Percentiles rank a stretch among this genome's conserved stretches.
phyloP scores from a whole-genome alignment of 37 sponge, comb jelly and placozoan genomes.

The Lycopodina hypogea region DNA sequence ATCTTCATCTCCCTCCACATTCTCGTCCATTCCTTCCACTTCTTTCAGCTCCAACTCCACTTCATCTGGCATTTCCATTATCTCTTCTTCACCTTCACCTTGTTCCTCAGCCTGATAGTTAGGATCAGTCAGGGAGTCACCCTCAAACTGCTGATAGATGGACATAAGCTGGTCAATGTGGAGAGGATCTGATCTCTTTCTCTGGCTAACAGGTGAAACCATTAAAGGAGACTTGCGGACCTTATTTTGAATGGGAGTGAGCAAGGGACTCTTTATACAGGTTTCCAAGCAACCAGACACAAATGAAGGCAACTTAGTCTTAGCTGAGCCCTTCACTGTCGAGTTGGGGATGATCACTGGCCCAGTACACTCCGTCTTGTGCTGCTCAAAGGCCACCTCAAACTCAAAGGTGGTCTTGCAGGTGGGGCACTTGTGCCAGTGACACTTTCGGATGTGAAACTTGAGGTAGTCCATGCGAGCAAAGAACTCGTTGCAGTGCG shows the following conservation, averaged over 20 bases:
- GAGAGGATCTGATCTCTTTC: background rate
- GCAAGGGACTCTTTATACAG: no score
- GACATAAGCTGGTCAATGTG: constrained; percentile 8
- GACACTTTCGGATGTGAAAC: constrained; percentile 28
- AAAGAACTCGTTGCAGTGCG: constrained; percentile 15
- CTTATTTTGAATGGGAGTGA: constrained; percentile 5
- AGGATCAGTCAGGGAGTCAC: constrained; percentile 17
- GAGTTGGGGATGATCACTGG: no score
- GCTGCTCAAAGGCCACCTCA: background rate
- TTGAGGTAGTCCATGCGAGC: constrained; percentile 41
- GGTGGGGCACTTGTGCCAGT: constrained; percentile 17
- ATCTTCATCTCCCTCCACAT: no score
- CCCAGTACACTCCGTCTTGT: constrained; percentile 4
- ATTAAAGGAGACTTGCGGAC: background rate
- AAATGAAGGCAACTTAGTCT: no score
- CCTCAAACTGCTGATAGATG: constrained; percentile 29
- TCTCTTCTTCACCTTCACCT: background rate
- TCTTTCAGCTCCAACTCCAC: background rate
- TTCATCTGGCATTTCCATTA: no score
- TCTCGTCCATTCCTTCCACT: no score
- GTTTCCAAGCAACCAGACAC: no score
- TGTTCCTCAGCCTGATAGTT: constrained; percentile 1
- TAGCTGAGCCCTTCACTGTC: no score
- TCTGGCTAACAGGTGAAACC: background rate
- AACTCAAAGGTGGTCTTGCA: constrained; percentile 19